Percentiles rank a stretch among this genome's conserved stretches.
phyloP scores from a whole-genome alignment of 2,113 vertebrate species.

The Vulpes lagopus region DNA sequence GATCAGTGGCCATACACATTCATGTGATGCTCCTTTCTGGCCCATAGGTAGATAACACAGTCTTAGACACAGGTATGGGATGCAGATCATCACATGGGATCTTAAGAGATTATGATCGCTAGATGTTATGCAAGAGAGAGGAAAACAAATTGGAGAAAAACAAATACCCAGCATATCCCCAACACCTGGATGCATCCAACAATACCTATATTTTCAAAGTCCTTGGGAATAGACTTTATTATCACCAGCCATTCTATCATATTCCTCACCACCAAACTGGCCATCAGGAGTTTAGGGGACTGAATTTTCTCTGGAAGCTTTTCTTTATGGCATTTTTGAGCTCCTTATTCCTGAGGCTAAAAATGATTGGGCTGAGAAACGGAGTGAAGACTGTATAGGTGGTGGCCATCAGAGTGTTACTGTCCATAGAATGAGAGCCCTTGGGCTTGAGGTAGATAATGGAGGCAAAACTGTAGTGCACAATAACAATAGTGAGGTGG shows the following conservation, averaged over 20 bases:
- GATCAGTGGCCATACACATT: not conserved
- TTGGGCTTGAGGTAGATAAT: too few relatives aligned
- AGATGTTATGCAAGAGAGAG: not conserved
- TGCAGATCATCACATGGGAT: not conserved
- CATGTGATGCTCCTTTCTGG: not conserved
- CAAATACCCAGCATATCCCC: not conserved
- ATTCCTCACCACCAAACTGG: not conserved
- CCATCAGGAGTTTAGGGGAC: not conserved
- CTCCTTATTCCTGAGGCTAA: slow-evolving; percentile 74
- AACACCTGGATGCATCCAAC: not conserved
- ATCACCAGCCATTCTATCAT: too few relatives aligned
- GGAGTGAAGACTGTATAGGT: slow-evolving; percentile 69
- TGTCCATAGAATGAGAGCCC: too few relatives aligned
- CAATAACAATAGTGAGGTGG: too few relatives aligned
- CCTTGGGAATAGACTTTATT: too few relatives aligned
- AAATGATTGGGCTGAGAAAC: slow-evolving; percentile 76
- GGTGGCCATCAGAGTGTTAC: not conserved
- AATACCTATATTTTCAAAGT: not conserved
- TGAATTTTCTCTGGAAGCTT: not conserved
- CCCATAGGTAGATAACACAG: not conserved
- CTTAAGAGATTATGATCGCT: not conserved
- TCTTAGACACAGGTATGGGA: not conserved
- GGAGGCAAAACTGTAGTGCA: too few relatives aligned
- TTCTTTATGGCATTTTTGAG: slow-evolving; percentile 59
- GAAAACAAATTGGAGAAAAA: not conserved